Percentiles rank a stretch among this genome's conserved stretches.
These are phyloP conservation scores for Perodicticus potto DNA, from an alignment of 2,797 vertebrate genomes.

Conservation along the genomic window DNA sequence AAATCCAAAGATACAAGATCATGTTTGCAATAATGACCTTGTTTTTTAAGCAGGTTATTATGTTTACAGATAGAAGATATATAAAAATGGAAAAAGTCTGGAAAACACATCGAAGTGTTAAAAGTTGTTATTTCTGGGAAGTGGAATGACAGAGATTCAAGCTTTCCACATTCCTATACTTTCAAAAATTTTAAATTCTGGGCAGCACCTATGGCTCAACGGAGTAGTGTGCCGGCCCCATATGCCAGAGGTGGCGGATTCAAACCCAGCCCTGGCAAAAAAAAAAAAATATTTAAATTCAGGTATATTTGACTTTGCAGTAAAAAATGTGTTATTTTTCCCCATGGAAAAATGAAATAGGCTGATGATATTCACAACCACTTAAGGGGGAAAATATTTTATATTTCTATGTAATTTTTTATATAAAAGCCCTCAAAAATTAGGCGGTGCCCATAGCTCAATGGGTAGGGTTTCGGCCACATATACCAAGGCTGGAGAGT, in stretches of 20 bases:
- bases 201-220: no score
- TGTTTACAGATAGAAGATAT: background rate
- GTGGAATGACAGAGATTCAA: background rate
- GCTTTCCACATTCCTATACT: background rate
- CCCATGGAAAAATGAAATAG: background rate
- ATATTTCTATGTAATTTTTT: background rate
- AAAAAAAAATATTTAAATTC: background rate
- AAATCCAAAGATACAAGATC: background rate
- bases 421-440: background rate
- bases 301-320: background rate
- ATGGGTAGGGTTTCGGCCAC: no score
- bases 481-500: no score
- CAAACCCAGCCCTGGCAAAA: no score
- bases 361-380: background rate
- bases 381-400: conserved; percentile 13
- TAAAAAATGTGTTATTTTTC: background rate
- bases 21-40: background rate
- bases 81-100: background rate
- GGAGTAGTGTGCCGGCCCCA: no score
- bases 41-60: background rate
- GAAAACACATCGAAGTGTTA: background rate
- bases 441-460: background rate
- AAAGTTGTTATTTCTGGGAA: background rate
- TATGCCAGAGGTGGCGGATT: no score
- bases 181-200: background rate